phyloP scores from a whole-genome alignment of 2,888 invertebrate species.

The Megamerina dolium region DNA sequence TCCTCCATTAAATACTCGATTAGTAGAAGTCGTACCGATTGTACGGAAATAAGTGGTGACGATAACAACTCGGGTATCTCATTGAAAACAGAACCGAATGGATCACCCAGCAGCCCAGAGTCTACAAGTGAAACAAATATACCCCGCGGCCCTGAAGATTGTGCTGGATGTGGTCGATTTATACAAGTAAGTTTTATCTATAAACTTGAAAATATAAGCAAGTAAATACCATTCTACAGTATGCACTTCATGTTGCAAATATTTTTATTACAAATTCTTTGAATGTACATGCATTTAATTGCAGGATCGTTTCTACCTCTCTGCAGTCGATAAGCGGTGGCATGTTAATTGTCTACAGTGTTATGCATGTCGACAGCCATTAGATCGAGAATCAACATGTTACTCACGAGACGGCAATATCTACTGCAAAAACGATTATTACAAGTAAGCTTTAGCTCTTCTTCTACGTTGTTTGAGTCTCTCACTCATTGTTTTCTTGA shows the following conservation, averaged over 20 bases:
- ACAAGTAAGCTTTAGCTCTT: slow-evolving; percentile 82
- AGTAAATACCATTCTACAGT: no score
- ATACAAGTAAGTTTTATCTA: slow-evolving; percentile 63
- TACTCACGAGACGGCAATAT: slow-evolving; percentile 89
- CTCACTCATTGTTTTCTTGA: no score
- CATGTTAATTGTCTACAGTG: slow-evolving; percentile 87
- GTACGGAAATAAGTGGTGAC: slow-evolving; percentile 44
- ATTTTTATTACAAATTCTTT: no score
- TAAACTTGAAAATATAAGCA: no score
- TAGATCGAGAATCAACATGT: slow-evolving; percentile 88
- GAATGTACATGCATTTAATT: no score
- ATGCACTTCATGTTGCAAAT: no score
- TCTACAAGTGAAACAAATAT: slow-evolving; percentile 44
- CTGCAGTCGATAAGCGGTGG: slow-evolving; percentile 89
- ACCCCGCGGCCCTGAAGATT: slow-evolving; percentile 50
- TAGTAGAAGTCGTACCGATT: slow-evolving; percentile 41
- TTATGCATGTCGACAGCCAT: slow-evolving; percentile 79
- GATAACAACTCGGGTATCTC: slow-evolving; percentile 45
- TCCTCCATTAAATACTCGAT: slow-evolving; percentile 45
- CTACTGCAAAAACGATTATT: slow-evolving; percentile 95
- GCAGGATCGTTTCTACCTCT: slow-evolving; percentile 80
- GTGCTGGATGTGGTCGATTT: slow-evolving; percentile 82
- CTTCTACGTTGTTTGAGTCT: no score
- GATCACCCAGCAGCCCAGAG: slow-evolving; percentile 49
- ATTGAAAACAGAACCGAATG: slow-evolving; percentile 48